phyloP scores from a whole-genome alignment of 2,113 vertebrate species.

The Rhabdornis inornatus region DNA sequence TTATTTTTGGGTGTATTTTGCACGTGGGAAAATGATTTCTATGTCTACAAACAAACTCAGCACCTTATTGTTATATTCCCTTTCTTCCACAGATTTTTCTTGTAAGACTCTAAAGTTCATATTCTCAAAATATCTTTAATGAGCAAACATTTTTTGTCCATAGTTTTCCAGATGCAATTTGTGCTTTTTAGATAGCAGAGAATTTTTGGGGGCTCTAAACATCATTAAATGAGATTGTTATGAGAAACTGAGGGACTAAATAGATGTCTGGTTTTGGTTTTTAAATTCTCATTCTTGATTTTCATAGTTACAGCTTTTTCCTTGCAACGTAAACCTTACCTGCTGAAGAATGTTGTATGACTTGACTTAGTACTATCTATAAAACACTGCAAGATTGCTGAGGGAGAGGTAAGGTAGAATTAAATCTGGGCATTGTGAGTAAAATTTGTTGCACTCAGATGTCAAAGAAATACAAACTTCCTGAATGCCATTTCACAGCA shows the following conservation, averaged over 20 bases:
- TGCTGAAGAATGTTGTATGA: background rate
- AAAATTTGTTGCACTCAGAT: background rate
- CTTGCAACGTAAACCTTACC: background rate
- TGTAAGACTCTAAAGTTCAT: background rate
- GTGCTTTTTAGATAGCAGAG: background rate
- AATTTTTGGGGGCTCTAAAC: background rate
- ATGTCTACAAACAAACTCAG: background rate
- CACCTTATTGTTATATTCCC: background rate
- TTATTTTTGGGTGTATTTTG: background rate
- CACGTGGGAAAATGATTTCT: accelerated
- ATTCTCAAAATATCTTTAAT: background rate
- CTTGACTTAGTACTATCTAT: background rate
- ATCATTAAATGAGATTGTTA: background rate
- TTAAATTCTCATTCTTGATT: background rate
- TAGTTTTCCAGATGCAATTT: background rate
- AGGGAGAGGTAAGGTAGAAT: background rate
- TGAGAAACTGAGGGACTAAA: background rate
- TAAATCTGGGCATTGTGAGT: background rate
- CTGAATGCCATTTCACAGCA: background rate
- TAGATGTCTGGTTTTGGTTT: background rate
- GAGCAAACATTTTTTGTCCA: background rate
- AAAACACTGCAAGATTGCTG: background rate
- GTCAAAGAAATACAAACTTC: background rate
- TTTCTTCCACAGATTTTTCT: background rate
- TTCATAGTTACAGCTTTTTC: background rate